A percentile compares a stretch with the other conserved stretches of the same genome.
phyloP scores from a whole-genome alignment of 2,797 vertebrate species.

The Prionace glauca region DNA sequence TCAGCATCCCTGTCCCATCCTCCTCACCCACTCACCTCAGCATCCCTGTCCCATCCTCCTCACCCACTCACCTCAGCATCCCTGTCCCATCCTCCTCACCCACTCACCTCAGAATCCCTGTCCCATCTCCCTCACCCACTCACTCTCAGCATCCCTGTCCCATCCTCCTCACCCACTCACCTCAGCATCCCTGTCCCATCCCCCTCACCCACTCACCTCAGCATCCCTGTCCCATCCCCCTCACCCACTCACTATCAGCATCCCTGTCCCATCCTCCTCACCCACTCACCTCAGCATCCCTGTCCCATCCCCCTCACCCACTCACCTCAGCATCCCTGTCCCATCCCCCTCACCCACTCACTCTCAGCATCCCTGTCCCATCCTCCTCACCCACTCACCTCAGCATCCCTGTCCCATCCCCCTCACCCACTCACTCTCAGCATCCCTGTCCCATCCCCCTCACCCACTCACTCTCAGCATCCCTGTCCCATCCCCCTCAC shows the following conservation, averaged over 20 bases:
- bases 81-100: background rate
- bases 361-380: too few species aligned
- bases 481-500: background rate
- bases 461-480: too few species aligned
- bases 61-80: constrained; percentile 48
- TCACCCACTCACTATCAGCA: too few species aligned
- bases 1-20: background rate
- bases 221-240: too few species aligned
- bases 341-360: background rate
- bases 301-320: background rate
- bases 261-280: too few species aligned
- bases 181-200: constrained; percentile 46
- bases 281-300: too few species aligned
- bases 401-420: background rate
- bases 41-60: background rate
- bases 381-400: constrained; percentile 50
- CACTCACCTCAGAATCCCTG: too few species aligned
- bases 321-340: background rate
- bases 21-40: background rate
- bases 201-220: too few species aligned
- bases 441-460: background rate
- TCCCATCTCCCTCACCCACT: background rate
- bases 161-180: constrained; percentile 45
- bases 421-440: too few species aligned
- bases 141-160: too few species aligned